Conservation (phyloP, 2,113 vertebrate species). For the Dicerorhinus sumatrensis region DNA sequence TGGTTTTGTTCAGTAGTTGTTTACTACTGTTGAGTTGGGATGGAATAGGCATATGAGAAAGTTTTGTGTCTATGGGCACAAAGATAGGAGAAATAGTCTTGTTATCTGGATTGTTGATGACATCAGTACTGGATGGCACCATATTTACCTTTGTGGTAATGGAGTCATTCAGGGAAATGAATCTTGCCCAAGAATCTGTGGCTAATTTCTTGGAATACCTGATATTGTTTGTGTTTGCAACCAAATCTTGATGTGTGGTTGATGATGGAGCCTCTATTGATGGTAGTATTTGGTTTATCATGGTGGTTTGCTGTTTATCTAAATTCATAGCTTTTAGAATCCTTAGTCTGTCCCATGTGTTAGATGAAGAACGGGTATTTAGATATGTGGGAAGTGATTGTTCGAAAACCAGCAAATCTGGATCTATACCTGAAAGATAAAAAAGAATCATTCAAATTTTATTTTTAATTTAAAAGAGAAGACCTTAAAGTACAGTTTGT, state of each 20-base stretch:
- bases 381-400: conserved; percentile 86
- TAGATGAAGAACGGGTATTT: conserved; percentile 85
- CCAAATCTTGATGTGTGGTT: background rate
- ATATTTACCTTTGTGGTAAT: conserved; percentile 9
- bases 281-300: conserved; percentile 4
- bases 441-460: background rate
- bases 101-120: conserved; percentile 17
- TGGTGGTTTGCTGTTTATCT: conserved; percentile 88
- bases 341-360: conserved; percentile 84
- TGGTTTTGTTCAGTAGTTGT: conserved; percentile 89
- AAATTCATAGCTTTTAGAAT: conserved; percentile 84
- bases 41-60: conserved; percentile 59
- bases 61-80: background rate
- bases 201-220: conserved; percentile 11
- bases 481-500: background rate
- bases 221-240: background rate
- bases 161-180: background rate
- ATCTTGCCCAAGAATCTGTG: conserved; percentile 39
- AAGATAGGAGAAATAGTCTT: conserved; percentile 51
- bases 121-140: conserved; percentile 14
- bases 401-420: conserved; percentile 95
- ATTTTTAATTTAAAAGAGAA: background rate
- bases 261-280: conserved; percentile 73
- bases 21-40: conserved; percentile 87
- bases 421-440: conserved; percentile 91